These are phyloP conservation scores for Strongylocentrotus purpuratus DNA, from an alignment of 35 echinoderm and acorn worm species.

Conservation along the genomic window DNA sequence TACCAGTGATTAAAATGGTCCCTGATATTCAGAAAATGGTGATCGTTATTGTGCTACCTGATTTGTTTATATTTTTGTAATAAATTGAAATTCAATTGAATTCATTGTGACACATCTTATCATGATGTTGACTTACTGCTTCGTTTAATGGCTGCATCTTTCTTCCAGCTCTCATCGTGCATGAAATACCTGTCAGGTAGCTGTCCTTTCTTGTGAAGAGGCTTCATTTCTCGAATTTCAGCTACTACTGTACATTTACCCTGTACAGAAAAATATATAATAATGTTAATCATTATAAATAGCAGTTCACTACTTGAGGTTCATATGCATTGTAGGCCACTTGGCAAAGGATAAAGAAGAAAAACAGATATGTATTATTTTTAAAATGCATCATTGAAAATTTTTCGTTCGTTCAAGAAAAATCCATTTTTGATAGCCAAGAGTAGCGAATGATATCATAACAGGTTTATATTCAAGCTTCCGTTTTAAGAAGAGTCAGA, in stretches of 20 bases:
- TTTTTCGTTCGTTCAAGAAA: neutral
- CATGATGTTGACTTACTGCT: slow-evolving; percentile 47
- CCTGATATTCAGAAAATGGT: no score
- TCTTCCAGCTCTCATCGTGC: slow-evolving; percentile 69
- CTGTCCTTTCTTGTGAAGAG: neutral
- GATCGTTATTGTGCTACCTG: neutral
- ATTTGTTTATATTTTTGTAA: neutral
- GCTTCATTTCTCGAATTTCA: slow-evolving; percentile 63
- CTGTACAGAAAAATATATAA: neutral
- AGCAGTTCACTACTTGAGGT: no score
- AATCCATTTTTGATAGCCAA: neutral
- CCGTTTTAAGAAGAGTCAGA: neutral
- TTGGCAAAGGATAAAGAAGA: no score
- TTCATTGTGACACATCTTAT: neutral
- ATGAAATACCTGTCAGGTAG: slow-evolving; percentile 17
- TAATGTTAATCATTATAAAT: no score
- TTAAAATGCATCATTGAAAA: neutral
- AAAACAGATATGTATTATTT: neutral
- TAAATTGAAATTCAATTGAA: neutral
- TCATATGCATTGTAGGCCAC: no score
- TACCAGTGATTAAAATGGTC: no score
- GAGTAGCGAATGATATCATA: neutral
- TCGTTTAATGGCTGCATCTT: slow-evolving; percentile 61
- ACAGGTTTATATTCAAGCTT: neutral
- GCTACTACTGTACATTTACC: slow-evolving; percentile 73